Base-by-base conservation (phyloP, 2,888 invertebrate genomes). In the Teleiodes luculella region DNA sequence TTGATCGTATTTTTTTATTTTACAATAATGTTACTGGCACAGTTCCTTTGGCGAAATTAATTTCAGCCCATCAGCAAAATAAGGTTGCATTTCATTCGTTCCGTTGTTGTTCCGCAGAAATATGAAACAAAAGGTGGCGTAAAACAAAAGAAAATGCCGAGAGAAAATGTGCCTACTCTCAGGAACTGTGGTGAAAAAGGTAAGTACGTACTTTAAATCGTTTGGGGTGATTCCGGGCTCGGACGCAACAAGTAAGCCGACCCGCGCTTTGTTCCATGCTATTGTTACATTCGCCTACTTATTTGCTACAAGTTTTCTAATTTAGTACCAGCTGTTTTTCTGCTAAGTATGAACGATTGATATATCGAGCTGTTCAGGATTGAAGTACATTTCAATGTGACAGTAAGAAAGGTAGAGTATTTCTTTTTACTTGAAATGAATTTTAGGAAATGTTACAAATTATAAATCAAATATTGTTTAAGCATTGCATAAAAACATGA, bases 211-310 rank as follows among this genome's bases (percentile, higher is more conserved):
- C 28, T 49, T 49, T 49, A 49, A 49, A 49, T 11, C 37, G 13
- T 49, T 49, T 20, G 36, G 49, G 33, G 35, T 18, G 14, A 18
- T 48, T 36, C 24, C n/a, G 36, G 13, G 51, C 18, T 13, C 31
- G 14, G n/a, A 30, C 30, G 51, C 51, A 51, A 51, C 51, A 51
- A 51, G 51, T 51, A 48, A 39, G 16, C 18, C 39, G 14, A 16
- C 41, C 30, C 24, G 68, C 59, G 59, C 67, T 70, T 72, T 68
- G 67, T 68, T 65, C 68, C 58, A 52, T 52, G 11, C 41, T 18
- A 11, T 39, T 39, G 24, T 24, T 24, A 24, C 24, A 24, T 39
- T 30, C 16, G 5, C 47, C 33, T 33, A 30, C 10, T 39, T 41
- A 20, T 36, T 36, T 11, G 18, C 18, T 41, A 18, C 8, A 41